A percentile compares a stretch with the other conserved stretches of the same genome.
Conservation (phyloP, 1,140 invertebrate genomes). For the Pissodes strobi region DNA sequence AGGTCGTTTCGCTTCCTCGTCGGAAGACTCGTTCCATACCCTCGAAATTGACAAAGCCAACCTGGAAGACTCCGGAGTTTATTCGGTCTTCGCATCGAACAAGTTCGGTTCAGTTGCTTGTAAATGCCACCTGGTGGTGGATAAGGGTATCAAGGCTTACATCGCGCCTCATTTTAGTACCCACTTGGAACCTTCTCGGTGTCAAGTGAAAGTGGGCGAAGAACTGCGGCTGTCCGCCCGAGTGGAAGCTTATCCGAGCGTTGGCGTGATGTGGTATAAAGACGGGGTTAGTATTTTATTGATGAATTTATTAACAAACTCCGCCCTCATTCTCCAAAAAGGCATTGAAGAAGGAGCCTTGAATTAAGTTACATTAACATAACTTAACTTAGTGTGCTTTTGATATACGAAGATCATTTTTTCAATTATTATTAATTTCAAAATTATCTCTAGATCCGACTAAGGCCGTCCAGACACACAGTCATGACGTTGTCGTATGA, state of each 20-base stretch:
- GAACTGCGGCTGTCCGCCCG: conserved; percentile 72
- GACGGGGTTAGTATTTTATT: conserved; percentile 60
- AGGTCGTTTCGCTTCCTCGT: conserved; percentile 65
- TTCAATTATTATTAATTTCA: not conserved
- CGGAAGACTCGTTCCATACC: conserved; percentile 77
- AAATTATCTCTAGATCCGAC: conserved; percentile 56
- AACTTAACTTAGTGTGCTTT: too few relatives aligned
- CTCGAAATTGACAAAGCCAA: conserved; percentile 79
- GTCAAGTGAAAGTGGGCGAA: conserved; percentile 62
- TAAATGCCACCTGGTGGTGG: conserved; percentile 78
- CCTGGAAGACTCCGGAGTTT: conserved; percentile 80
- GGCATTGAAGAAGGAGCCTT: too few relatives aligned
- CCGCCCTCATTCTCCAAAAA: too few relatives aligned
- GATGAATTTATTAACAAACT: too few relatives aligned
- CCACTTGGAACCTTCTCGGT: conserved; percentile 66
- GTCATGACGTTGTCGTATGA: conserved; percentile 78
- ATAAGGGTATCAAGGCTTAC: conserved; percentile 81
- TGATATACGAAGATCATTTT: too few relatives aligned
- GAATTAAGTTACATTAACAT: too few relatives aligned
- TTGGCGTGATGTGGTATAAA: conserved; percentile 78
- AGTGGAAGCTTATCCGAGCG: conserved; percentile 80
- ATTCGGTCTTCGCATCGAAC: conserved; percentile 80
- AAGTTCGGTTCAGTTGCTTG: conserved; percentile 82
- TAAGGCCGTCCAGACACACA: conserved; percentile 74
- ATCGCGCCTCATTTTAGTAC: conserved; percentile 76